Evolutionary conservation across 2,113 vertebrate genomes (phyloP).

Genomic region (Coturnix japonica): DNA sequence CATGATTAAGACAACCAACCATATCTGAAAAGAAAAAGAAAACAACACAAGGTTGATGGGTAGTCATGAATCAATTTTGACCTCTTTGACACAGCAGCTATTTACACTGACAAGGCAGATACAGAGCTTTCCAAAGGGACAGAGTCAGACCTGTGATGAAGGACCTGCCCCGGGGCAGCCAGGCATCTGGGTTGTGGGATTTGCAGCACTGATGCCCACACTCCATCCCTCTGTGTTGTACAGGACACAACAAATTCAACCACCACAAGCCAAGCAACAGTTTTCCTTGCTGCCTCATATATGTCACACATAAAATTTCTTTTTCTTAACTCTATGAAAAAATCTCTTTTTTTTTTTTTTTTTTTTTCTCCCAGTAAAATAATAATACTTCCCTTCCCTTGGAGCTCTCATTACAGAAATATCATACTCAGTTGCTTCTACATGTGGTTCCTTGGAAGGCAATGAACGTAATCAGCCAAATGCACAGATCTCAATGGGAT

Average conservation of each 20-base stretch:
- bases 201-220: accelerated
- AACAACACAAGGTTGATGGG: too few relatives aligned
- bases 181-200: not conserved
- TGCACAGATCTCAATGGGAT: not conserved
- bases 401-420: not conserved
- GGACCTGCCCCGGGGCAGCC: not conserved
- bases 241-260: accelerated
- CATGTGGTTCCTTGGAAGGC: accelerated
- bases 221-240: not conserved
- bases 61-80: not conserved
- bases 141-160: not conserved
- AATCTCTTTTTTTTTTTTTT: not conserved
- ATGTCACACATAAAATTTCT: not conserved
- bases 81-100: not conserved
- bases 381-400: not conserved
- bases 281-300: not conserved
- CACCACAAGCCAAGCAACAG: not conserved
- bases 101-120: not conserved
- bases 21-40: not conserved
- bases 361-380: not conserved
- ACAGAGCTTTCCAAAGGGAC: not conserved
- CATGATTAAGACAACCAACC: not conserved
- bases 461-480: not conserved
- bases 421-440: not conserved
- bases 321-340: not conserved